These are phyloP conservation scores for Beris chalybata DNA, from an alignment of 2,888 invertebrate genomes.

Conservation along the genomic window DNA sequence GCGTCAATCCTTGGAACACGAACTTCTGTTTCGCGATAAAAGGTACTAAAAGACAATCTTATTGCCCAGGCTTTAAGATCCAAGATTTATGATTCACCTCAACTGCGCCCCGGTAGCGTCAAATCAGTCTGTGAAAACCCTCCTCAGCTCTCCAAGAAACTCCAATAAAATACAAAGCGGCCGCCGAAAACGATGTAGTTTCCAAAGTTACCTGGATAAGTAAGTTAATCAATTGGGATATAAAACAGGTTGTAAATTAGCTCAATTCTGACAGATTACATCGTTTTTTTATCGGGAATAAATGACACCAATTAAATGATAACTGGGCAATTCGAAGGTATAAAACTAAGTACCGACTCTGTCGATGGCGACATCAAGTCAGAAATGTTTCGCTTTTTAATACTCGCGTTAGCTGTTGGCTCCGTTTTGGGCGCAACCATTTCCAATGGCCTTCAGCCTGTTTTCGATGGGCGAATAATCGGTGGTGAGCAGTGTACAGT, in stretches of 20 bases:
- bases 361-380: neutral
- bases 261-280: slow-evolving; percentile 24
- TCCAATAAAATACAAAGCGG: no score
- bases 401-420: neutral
- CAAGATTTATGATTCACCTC: no score
- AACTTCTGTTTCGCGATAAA: no score
- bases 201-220: neutral
- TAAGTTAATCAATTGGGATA: neutral
- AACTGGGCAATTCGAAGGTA: slow-evolving; percentile 12
- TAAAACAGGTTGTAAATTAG: slow-evolving; percentile 24
- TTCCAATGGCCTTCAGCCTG: slow-evolving; percentile 17
- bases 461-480: slow-evolving; percentile 35
- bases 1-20: no score
- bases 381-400: slow-evolving; percentile 13
- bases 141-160: no score
- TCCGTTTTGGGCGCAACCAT: slow-evolving; percentile 42
- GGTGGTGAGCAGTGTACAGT: slow-evolving; percentile 36
- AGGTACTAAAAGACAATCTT: no score
- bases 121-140: no score
- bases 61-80: no score
- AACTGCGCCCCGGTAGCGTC: no score
- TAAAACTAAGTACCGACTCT: neutral
- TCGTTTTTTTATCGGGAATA: slow-evolving; percentile 13
- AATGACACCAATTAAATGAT: slow-evolving; percentile 20
- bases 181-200: no score